These are phyloP conservation scores for Spisula solida DNA, from an alignment of 2,888 invertebrate genomes.

Conservation along the genomic window DNA sequence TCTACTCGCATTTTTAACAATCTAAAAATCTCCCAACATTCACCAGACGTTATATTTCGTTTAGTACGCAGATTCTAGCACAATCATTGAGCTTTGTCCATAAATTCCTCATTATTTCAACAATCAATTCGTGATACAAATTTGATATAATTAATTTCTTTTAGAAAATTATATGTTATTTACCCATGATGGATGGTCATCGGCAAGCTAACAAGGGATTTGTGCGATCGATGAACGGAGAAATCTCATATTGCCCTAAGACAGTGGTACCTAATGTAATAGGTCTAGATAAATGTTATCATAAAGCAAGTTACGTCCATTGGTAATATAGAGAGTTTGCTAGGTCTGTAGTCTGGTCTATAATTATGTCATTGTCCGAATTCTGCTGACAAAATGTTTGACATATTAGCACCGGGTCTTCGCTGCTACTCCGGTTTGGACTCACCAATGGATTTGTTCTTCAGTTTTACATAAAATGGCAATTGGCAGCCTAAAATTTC, in stretches of 20 bases:
- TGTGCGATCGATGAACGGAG: slow-evolving; percentile 6
- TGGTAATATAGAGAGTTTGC: background rate
- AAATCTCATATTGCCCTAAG: slow-evolving; percentile 17
- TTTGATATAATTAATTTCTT: slow-evolving; percentile 60
- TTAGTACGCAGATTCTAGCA: background rate
- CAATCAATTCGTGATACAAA: slow-evolving; percentile 46
- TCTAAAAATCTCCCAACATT: background rate
- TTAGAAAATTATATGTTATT: slow-evolving; percentile 59
- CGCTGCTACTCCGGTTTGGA: no score
- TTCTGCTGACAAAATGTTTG: background rate
- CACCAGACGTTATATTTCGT: background rate
- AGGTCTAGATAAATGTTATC: background rate
- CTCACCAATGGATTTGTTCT: no score
- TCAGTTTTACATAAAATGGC: no score
- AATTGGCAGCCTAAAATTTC: no score
- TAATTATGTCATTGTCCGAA: background rate
- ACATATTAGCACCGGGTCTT: no score
- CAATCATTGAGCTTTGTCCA: background rate
- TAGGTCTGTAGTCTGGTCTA: background rate
- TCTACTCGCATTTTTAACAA: no score
- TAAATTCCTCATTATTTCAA: slow-evolving; percentile 34
- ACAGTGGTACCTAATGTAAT: slow-evolving; percentile 6
- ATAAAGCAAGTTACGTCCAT: background rate
- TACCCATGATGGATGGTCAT: slow-evolving; percentile 36
- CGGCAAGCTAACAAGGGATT: slow-evolving; percentile 34